Evolutionary conservation across 2,797 vertebrate genomes (phyloP).

Genomic region (Ceryle rudis): DNA sequence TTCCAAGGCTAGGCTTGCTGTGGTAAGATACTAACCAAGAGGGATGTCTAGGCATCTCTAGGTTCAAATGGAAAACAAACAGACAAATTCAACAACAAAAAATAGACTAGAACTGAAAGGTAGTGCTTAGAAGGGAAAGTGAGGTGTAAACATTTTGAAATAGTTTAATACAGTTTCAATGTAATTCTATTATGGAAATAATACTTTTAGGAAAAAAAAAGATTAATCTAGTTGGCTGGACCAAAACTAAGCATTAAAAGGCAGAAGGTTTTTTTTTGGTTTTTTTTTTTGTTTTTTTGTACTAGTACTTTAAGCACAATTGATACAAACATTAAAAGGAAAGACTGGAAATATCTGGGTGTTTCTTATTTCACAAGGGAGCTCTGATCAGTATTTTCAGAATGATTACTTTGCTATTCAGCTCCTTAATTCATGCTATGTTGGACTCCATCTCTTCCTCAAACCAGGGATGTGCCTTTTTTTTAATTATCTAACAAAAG

Average conservation of each 20-base stretch:
- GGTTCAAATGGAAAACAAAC: background rate
- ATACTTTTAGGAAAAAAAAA: background rate
- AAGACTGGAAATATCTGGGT: background rate
- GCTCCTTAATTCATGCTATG: background rate
- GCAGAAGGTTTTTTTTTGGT: background rate
- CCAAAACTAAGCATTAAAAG: background rate
- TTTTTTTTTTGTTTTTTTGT: background rate
- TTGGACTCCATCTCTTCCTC: background rate
- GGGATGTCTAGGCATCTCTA: background rate
- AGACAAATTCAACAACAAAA: background rate
- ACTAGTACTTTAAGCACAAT: background rate
- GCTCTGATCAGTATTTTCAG: background rate
- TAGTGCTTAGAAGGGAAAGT: background rate
- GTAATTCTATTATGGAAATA: background rate
- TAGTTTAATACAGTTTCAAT: background rate
- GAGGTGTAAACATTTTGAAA: background rate
- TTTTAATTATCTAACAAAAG: background rate
- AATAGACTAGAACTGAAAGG: background rate
- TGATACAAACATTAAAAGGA: background rate
- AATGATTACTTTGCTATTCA: background rate
- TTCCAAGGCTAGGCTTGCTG: constrained; percentile 23
- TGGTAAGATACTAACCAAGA: constrained; percentile 52
- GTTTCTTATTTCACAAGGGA: background rate
- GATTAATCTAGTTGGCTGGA: background rate
- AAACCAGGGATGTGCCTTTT: background rate